phyloP scores from a whole-genome alignment of 92 coral and sea anemone species.

The Phenganax marumi region DNA sequence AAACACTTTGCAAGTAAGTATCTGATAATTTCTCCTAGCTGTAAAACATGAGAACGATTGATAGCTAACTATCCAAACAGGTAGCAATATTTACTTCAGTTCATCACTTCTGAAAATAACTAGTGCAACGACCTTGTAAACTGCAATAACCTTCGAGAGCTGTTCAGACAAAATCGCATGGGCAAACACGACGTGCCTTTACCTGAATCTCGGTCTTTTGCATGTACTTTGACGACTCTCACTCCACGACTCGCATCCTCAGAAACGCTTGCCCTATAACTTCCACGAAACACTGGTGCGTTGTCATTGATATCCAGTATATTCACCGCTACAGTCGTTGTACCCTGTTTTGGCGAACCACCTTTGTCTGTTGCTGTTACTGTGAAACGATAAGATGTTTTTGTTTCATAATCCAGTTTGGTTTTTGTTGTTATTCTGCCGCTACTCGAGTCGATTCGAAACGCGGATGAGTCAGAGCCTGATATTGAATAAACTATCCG shows the following conservation, averaged over 20 bases:
- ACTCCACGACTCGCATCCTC: conserved; percentile 60
- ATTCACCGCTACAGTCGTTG: conserved; percentile 66
- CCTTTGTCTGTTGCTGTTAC: conserved; percentile 83
- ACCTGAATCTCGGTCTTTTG: conserved; percentile 67
- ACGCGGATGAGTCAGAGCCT: conserved; percentile 55
- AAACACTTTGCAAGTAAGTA: too few relatives aligned
- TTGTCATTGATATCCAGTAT: conserved; percentile 68
- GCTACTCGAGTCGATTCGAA: conserved; percentile 47
- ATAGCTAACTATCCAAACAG: too few relatives aligned
- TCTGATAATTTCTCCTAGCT: too few relatives aligned
- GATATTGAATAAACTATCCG: conserved; percentile 58
- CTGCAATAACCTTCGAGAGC: too few relatives aligned
- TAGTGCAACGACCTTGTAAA: too few relatives aligned
- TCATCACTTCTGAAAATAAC: neutral
- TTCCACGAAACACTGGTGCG: conserved; percentile 66
- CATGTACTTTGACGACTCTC: conserved; percentile 61
- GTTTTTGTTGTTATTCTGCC: conserved; percentile 64
- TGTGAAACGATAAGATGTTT: conserved; percentile 54
- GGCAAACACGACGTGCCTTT: neutral
- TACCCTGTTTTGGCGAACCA: conserved; percentile 45
- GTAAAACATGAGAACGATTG: too few relatives aligned
- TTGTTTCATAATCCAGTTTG: conserved; percentile 69
- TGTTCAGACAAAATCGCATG: neutral
- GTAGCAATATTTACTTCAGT: neutral
- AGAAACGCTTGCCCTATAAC: conserved; percentile 55